Conservation (phyloP, 2,888 invertebrate species). For the Mystacides longicornis region DNA sequence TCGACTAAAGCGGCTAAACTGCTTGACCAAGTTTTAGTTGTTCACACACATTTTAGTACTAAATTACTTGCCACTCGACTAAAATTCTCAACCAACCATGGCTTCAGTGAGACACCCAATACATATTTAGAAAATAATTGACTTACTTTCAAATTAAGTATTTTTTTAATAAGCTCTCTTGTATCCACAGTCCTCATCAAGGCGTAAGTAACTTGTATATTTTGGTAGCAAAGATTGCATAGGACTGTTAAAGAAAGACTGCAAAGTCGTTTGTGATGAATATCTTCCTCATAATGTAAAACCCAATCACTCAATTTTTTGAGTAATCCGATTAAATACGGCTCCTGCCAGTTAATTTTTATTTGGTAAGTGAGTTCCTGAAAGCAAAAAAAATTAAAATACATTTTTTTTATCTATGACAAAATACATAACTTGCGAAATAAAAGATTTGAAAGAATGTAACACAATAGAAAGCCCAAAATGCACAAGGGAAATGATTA, state of each 20-base stretch:
- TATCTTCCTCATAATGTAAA: constrained; percentile 39
- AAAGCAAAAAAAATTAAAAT: constrained; percentile 29
- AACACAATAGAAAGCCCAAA: too few relatives aligned
- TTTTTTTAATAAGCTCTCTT: constrained; percentile 56
- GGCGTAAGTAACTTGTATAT: constrained; percentile 65
- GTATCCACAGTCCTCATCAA: constrained; percentile 65
- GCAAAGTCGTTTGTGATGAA: constrained; percentile 33
- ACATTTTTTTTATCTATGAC: not conserved
- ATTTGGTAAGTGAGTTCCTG: constrained; percentile 74
- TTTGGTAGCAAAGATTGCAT: constrained; percentile 73
- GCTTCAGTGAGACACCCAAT: too few relatives aligned
- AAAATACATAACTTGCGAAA: too few relatives aligned
- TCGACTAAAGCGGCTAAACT: too few relatives aligned
- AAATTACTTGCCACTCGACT: too few relatives aligned
- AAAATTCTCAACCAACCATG: too few relatives aligned
- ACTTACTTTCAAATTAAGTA: constrained; percentile 57
- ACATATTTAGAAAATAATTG: too few relatives aligned
- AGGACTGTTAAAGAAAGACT: constrained; percentile 58
- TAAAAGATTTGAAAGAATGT: too few relatives aligned
- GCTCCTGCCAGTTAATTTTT: constrained; percentile 73
- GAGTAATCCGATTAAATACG: constrained; percentile 61
- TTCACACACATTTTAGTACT: too few relatives aligned
- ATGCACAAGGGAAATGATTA: too few relatives aligned
- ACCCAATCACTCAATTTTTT: constrained; percentile 61
- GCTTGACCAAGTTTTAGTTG: too few relatives aligned